Percentiles rank a stretch among this genome's conserved stretches.
Evolutionary conservation across 2,888 invertebrate species (phyloP).

Genomic region (Urechis unicinctus): DNA sequence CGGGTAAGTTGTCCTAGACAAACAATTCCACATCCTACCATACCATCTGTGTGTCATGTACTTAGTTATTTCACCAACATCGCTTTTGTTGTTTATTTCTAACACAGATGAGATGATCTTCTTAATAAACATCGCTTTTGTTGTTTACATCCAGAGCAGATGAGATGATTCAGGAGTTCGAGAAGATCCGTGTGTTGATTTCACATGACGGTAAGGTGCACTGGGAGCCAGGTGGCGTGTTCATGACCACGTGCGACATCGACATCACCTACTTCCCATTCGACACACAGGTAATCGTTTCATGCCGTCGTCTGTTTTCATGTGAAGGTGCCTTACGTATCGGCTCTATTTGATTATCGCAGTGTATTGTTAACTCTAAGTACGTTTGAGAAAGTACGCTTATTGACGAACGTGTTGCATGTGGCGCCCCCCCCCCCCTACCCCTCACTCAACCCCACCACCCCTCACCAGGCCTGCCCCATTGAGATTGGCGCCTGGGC

Average conservation of each 20-base stretch:
- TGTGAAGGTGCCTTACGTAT: no score
- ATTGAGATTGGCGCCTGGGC: slow-evolving; percentile 23
- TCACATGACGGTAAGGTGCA: slow-evolving; percentile 13
- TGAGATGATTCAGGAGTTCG: slow-evolving; percentile 21
- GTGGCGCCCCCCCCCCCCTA: not conserved
- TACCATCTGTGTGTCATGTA: no score
- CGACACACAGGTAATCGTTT: slow-evolving; percentile 15
- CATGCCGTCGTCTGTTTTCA: not conserved
- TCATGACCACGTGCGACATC: slow-evolving; percentile 22
- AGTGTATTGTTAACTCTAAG: no score
- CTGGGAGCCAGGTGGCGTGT: slow-evolving; percentile 22
- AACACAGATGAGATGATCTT: no score
- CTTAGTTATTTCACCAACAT: no score
- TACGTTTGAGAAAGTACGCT: no score
- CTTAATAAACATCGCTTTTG: no score
- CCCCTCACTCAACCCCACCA: no score
- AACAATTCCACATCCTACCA: no score
- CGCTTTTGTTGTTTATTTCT: no score
- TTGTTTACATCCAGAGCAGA: slow-evolving; percentile 14
- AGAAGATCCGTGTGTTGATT: slow-evolving; percentile 20
- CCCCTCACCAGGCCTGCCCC: slow-evolving; percentile 11
- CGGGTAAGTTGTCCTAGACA: slow-evolving; percentile 9
- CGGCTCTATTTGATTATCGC: no score
- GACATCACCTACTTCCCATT: slow-evolving; percentile 22
- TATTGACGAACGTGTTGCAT: not conserved